phyloP scores from a whole-genome alignment of 2,113 vertebrate genomes.

The Phylloscopus trochilus region DNA sequence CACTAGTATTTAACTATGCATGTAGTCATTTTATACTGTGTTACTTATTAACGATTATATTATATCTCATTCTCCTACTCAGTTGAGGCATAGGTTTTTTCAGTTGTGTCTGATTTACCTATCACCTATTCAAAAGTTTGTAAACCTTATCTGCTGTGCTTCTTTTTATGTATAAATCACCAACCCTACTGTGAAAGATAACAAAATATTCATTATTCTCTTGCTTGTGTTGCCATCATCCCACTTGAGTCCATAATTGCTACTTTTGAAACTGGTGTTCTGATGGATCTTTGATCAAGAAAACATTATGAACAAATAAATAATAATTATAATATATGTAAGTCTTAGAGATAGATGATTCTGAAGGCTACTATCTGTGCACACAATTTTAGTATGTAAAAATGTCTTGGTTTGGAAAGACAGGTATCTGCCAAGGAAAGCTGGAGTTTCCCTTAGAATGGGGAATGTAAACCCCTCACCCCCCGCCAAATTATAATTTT shows the following conservation, averaged over 20 bases:
- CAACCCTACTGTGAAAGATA: background rate
- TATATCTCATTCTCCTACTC: background rate
- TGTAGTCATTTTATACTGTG: background rate
- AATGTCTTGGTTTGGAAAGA: background rate
- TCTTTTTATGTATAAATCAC: background rate
- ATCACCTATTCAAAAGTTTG: background rate
- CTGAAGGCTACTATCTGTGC: background rate
- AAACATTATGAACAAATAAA: background rate
- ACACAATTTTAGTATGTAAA: background rate
- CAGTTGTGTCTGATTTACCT: background rate
- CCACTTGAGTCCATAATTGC: background rate
- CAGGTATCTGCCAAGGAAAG: too few species aligned
- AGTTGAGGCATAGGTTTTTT: background rate
- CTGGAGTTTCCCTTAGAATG: too few species aligned
- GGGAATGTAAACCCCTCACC: too few species aligned
- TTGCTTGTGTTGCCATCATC: background rate
- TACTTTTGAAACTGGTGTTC: background rate
- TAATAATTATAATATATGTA: background rate
- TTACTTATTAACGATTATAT: background rate
- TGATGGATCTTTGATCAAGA: background rate
- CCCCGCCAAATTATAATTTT: too few species aligned
- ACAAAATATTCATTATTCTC: background rate
- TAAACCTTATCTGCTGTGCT: background rate
- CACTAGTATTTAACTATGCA: background rate
- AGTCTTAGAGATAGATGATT: background rate